phyloP scores from a whole-genome alignment of 1,140 invertebrate genomes.

The Drosophila rufa region DNA sequence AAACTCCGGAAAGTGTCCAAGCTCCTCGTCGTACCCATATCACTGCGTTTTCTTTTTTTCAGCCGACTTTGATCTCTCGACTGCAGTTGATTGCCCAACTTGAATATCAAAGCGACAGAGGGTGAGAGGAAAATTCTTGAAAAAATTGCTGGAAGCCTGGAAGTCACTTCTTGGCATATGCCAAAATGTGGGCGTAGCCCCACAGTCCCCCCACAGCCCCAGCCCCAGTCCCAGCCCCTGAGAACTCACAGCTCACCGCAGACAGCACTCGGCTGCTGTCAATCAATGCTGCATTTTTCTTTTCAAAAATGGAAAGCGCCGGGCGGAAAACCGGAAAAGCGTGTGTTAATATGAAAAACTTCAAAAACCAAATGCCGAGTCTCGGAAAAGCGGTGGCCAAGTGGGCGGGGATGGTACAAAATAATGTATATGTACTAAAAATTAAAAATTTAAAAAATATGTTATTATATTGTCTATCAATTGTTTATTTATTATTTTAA shows the following conservation, averaged over 20 bases:
- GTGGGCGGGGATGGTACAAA: too few relatives aligned
- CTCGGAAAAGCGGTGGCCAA: slow-evolving; percentile 10
- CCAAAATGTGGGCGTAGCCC: slow-evolving; percentile 41
- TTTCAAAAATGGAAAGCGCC: slow-evolving; percentile 66
- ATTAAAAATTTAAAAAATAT: too few relatives aligned
- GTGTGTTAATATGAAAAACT: slow-evolving; percentile 66
- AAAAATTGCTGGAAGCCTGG: slow-evolving; percentile 28
- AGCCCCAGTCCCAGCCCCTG: neutral
- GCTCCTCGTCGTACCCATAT: slow-evolving; percentile 6
- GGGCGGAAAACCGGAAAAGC: slow-evolving; percentile 67
- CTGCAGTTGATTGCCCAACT: slow-evolving; percentile 20
- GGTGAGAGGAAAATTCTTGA: slow-evolving; percentile 3
- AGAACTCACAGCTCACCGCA: slow-evolving; percentile 11
- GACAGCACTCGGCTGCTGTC: slow-evolving; percentile 60
- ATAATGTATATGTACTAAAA: too few relatives aligned
- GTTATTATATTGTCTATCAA: too few relatives aligned
- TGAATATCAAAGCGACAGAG: slow-evolving; percentile 27
- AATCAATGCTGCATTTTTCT: slow-evolving; percentile 76
- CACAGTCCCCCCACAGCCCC: neutral
- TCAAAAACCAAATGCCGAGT: slow-evolving; percentile 69
- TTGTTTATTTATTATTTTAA: too few relatives aligned
- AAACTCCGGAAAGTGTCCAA: slow-evolving; percentile 3
- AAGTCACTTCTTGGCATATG: slow-evolving; percentile 30
- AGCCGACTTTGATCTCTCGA: slow-evolving; percentile 16
- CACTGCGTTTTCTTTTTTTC: neutral